Base-by-base conservation (phyloP, 2,888 invertebrate species). In the Zonitis immaculata region DNA sequence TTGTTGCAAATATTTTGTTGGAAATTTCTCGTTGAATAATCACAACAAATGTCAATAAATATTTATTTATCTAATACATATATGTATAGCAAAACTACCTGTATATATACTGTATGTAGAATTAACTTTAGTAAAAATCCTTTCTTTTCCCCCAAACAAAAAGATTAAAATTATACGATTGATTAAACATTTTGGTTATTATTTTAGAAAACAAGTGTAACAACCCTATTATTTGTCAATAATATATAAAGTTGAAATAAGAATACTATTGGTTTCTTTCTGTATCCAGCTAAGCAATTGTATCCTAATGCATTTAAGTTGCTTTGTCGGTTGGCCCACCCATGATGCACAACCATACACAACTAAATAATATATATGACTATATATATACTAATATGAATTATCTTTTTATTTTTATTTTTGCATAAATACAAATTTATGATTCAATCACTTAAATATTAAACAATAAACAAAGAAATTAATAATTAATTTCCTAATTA, bases 231-330 rank as follows among this genome's bases (percentile, higher is more conserved):
- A 67, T 70, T 64, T 61, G 64, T 61, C 66, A 70, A 71, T 67
- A 71, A n/a, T n/a, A 71, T 67, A 62, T 63, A 59, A 61, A 65
- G 63, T 63, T 65, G 65, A 63, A 65, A 64, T 68, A 66, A 63
- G 61, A 62, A 64, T 66, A 59, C 60, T 59, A 57, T 65, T 66
- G 60, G 58, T 62, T 64, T 66, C 63, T 18, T 35, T 67, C 62
- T 66, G 65, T 62, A 58, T 65, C 68, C 67, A 63, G 67, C 67
- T 68, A 69, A 68, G 69, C 69, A 72, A 72, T 70, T 72, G 70
- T 72, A 66, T 69, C 69, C 68, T 72, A 72, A 73, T 71, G 70
- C 68, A 68, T 71, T 72, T 72, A 71, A 67, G 67, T 66, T 66
- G 65, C 71, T 72, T 73, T 72, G 72, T 72, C 70, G 70, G 71